Evolutionary conservation across 2,113 vertebrate species (phyloP).

Genomic region (Macquaria australasica): DNA sequence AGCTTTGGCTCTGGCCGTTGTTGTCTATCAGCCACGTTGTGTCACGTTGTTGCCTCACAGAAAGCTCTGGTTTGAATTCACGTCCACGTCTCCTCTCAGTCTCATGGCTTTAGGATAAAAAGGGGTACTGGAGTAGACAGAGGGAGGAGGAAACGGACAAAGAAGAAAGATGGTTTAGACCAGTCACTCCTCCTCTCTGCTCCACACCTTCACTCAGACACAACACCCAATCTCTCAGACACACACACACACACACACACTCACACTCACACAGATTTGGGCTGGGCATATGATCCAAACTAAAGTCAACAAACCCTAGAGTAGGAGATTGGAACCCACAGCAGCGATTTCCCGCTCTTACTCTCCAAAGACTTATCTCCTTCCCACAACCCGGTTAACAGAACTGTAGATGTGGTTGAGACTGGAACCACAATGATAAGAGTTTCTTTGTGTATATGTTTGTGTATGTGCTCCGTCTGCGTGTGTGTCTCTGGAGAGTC

Average conservation of each 20-base stretch:
- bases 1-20: background rate
- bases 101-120: slow-evolving; percentile 11
- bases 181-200: background rate
- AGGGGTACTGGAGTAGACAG: background rate
- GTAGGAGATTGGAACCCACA: slow-evolving; percentile 50
- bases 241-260: background rate
- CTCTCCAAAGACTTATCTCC: slow-evolving; percentile 48
- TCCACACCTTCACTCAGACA: background rate
- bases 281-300: slow-evolving; percentile 40
- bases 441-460: slow-evolving; percentile 50
- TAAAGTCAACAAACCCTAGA: slow-evolving; percentile 61
- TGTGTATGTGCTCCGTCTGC: background rate
- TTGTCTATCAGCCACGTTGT: background rate
- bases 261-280: background rate
- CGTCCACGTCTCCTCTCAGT: background rate
- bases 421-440: slow-evolving; percentile 68
- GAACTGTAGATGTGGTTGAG: slow-evolving; percentile 49
- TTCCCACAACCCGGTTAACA: slow-evolving; percentile 43
- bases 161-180: background rate
- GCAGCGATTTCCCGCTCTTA: slow-evolving; percentile 57
- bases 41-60: slow-evolving; percentile 3
- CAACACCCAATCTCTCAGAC: background rate
- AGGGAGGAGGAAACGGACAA: background rate
- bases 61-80: background rate
- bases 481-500: slow-evolving; percentile 29